These are phyloP conservation scores for Melozone crissalis DNA, from an alignment of 2,113 vertebrate species.

Conservation along the genomic window DNA sequence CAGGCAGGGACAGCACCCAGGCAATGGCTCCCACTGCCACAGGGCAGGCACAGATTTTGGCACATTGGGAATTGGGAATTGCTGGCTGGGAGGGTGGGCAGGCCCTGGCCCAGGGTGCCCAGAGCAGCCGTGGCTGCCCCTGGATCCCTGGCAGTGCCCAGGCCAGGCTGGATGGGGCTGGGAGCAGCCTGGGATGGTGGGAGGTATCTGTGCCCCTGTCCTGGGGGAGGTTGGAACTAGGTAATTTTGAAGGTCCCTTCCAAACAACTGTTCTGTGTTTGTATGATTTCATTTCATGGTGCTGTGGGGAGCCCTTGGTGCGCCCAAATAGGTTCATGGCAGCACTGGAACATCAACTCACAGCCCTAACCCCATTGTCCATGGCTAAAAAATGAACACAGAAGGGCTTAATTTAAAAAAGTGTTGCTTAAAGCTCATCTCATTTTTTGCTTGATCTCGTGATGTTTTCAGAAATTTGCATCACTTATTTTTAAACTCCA, in stretches of 20 bases:
- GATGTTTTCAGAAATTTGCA: background rate
- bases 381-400: background rate
- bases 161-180: rapidly evolving
- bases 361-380: rapidly evolving
- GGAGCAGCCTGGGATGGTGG: rapidly evolving
- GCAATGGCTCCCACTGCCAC: background rate
- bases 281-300: no score
- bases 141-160: rapidly evolving
- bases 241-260: background rate
- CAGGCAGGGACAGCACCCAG: rapidly evolving
- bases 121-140: background rate
- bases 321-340: rapidly evolving
- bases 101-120: background rate
- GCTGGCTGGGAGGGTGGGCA: rapidly evolving
- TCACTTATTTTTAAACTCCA: background rate
- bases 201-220: rapidly evolving
- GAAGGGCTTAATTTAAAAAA: background rate
- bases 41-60: background rate
- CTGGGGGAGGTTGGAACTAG: background rate
- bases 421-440: background rate
- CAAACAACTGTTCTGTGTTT: background rate
- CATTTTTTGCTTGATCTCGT: rapidly evolving
- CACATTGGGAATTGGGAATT: background rate
- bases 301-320: background rate
- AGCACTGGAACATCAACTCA: background rate